A percentile compares a stretch with the other conserved stretches of the same genome.
Conservation (phyloP, 64 coral and sea anemone genomes). For the Montipora foliosa region DNA sequence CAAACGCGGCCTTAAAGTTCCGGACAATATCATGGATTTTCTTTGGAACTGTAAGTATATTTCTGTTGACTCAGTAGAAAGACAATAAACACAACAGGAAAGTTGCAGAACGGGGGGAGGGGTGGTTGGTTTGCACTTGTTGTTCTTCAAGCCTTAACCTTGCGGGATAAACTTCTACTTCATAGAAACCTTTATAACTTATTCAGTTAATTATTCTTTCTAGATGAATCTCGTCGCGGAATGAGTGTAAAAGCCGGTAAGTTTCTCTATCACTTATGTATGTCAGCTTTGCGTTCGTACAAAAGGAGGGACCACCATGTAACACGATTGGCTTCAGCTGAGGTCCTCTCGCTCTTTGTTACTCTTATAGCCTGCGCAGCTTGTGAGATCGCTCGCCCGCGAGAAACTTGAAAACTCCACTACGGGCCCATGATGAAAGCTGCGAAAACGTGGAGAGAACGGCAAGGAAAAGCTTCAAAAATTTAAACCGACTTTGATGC, state of each 20-base stretch:
- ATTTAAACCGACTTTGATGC: too few species aligned
- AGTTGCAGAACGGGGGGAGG: not conserved
- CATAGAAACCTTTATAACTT: not conserved
- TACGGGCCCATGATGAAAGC: too few species aligned
- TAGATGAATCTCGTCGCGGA: constrained; percentile 17
- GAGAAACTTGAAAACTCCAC: too few species aligned
- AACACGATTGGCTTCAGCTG: too few species aligned
- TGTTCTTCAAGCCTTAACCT: too few species aligned
- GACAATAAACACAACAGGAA: too few species aligned
- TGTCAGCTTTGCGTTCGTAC: not conserved
- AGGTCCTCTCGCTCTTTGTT: too few species aligned
- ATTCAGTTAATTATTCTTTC: not conserved
- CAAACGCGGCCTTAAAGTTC: constrained; percentile 23
- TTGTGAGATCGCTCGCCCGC: too few species aligned
- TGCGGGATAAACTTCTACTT: not conserved
- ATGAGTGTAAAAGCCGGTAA: not conserved
- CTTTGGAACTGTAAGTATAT: constrained; percentile 34
- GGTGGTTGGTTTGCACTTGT: too few species aligned
- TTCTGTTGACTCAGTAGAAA: not conserved
- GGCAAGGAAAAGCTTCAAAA: too few species aligned
- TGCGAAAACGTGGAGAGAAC: too few species aligned
- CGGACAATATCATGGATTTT: constrained; percentile 21
- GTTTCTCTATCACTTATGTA: not conserved
- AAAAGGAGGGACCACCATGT: not conserved
- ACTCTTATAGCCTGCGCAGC: too few species aligned